Evolutionary conservation across 1,140 invertebrate species (phyloP), one percentile per base, ranked within the genome.

Genomic region (Acromyrmex echinatior): DNA sequence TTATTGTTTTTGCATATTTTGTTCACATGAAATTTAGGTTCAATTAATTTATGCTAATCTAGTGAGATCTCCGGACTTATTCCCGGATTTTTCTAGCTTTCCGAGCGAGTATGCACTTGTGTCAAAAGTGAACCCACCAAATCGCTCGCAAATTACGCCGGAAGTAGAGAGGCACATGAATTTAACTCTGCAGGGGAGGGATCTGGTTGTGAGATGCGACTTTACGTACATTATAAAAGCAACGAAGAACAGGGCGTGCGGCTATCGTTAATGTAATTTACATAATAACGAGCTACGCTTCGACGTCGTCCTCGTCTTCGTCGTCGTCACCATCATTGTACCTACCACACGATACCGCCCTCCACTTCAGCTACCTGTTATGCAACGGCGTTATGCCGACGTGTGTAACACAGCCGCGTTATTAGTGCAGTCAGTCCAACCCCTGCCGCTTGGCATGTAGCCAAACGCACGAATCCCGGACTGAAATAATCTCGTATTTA

Each of bases 401-500:
- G 79, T 91, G 88, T 91, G 84, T 95, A 92, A 25, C 91, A 92
- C 94, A 25, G 70, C 65, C 71, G 73, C 76, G 86, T 94, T 94
- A 91, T 90, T 92, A 84, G 86, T 92, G 92, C 91, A 92, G 92
- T 93, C 91, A 94, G 94, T 93, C 91, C 92, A 92, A 93, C 89
- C 91, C 91, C 91, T 87, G 91, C 78, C 86, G 86, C 78, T 85
- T 95, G 94, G 94, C 94, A 28, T 53, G 7, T 49, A 76, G 94
- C 94, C 94, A 94, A 95, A 93, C 87, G 88, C 92, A 82, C 49
- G 65, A 28, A 92, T 94, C 91, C 87, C 91, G 77, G 92, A 92
- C 93, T 88, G 92, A 95, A 95, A 95, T 95, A 95, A 91, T 88
- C 88, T 10, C 53, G 79, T 92, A 93, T 95, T 95, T 95, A 95